Evolutionary conservation across 2,113 vertebrate genomes (phyloP).

Genomic region (Cynocephalus volans): DNA sequence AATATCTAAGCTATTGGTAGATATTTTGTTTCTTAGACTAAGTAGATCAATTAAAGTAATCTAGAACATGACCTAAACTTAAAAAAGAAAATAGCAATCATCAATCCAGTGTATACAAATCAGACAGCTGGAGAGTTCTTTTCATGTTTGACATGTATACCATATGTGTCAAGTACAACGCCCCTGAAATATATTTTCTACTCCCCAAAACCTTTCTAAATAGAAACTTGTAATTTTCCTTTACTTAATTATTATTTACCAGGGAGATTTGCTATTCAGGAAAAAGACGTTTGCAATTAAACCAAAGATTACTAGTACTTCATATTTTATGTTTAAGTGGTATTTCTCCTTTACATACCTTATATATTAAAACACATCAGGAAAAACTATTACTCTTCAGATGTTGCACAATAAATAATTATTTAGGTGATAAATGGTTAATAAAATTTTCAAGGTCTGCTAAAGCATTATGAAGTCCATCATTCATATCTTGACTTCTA

Average conservation of each 20-base stretch:
- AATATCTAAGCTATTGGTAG: conserved; percentile 31
- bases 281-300: conserved; percentile 52
- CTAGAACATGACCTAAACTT: conserved; percentile 53
- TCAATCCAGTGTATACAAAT: background rate
- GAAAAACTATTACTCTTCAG: conserved; percentile 50
- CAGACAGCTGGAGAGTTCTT: conserved; percentile 31
- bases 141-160: conserved; percentile 41
- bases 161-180: background rate
- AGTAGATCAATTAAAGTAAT: conserved; percentile 65
- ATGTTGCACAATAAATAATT: conserved; percentile 56
- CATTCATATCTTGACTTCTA: conserved; percentile 80
- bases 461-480: conserved; percentile 83
- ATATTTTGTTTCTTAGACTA: conserved; percentile 55
- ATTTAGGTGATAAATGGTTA: conserved; percentile 77
- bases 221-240: conserved; percentile 58
- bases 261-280: conserved; percentile 62
- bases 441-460: conserved; percentile 89
- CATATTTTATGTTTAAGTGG: conserved; percentile 58
- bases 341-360: conserved; percentile 51
- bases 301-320: conserved; percentile 34
- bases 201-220: conserved; percentile 32
- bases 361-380: conserved; percentile 57
- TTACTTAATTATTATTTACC: conserved; percentile 45
- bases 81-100: conserved; percentile 56
- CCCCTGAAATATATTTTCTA: conserved; percentile 46